Base-by-base conservation (phyloP, 2,888 invertebrate species). In the Formica aserva region DNA sequence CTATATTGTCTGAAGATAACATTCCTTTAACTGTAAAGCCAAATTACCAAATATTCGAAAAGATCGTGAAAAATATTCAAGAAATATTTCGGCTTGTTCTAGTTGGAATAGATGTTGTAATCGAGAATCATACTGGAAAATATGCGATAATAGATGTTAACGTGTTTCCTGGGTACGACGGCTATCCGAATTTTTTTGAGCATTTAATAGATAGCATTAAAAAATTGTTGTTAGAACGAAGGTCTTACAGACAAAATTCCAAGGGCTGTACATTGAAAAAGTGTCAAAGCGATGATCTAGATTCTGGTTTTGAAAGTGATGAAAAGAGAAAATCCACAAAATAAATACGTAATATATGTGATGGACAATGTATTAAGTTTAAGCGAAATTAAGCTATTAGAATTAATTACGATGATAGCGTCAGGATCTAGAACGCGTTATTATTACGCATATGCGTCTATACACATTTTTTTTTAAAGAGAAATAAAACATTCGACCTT, bases 71-170 rank as follows among this genome's bases (percentile, higher is more conserved):
- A 81, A 96, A 96, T 18, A 94, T 98, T 13, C 95, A 96, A 75
- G 96, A 96, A 89, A 96, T 96, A 86, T 97, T 98, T 87, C 97
- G 97, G 1, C 95, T 98, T 93, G 95, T 97, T 75, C 95, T 98
- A 75, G 96, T 98, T 83, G 98, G 98, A 0, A 96, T 98, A 83
- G 98, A 98, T 94, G 97, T 98, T 13, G 98, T 98, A 62, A 97
- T 98, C 90, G 98, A 98, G 92, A 97, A 97, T 94, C 94, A 95
- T 45, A 97, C 97, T 6, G 97, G 97, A n/a, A 96, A 96, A 90
- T 98, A 98, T 95, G 98, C 97, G 1, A 97, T 98, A 88, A 98
- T 98, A 92, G 98, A 98, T 94, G 97, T 98, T 77, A 98, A 98
- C 94, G 97, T 97, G 22, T 98, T 97, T 95, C 98, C 98, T 63